These are phyloP conservation scores for roundworm (Caenorhabditis elegans) DNA, from an alignment of 1,140 invertebrate genomes.

Conservation along the genomic window WBcel235 BX284602.5:180001-180500, in stretches of 20 bases:
- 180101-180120: background rate
- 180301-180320: background rate
- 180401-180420: too few species aligned
- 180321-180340: background rate
- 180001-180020: too few species aligned
- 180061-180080: too few species aligned
- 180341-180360: background rate
- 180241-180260: background rate
- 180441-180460: too few species aligned
- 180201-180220: background rate
- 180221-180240: background rate
- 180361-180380: slow-evolving; percentile 4
- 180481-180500: too few species aligned
- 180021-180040: too few species aligned
- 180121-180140: background rate
- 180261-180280: background rate
- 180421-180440: too few species aligned
- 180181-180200: background rate
- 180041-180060: too few species aligned
- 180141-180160: background rate
- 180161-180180: background rate
- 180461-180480: too few species aligned
- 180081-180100: background rate
- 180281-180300: background rate
- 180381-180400: too few species aligned